Conservation (phyloP, 1,140 invertebrate genomes). For the Mycetomoellerius zeteki region DNA sequence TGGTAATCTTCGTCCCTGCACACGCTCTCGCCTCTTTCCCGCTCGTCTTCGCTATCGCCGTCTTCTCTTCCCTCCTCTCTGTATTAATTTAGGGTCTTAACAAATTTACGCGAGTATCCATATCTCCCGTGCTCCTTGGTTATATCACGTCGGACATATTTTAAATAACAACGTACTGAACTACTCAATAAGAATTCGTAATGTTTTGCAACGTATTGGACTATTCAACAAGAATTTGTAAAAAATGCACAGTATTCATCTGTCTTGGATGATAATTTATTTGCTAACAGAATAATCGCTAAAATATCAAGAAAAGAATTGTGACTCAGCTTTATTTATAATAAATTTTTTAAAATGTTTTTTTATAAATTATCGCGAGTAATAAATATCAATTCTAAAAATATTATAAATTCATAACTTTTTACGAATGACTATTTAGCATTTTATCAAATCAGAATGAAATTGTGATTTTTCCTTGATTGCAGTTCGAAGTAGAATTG, state of each 20-base stretch:
- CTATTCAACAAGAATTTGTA: conserved; percentile 10
- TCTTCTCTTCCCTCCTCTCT: conserved; percentile 73
- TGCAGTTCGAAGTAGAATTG: no score
- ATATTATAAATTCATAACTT: neutral
- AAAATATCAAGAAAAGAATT: neutral
- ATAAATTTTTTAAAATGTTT: neutral
- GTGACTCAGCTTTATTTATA: neutral
- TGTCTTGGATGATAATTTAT: conserved; percentile 12
- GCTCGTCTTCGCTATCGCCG: neutral
- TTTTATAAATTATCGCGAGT: neutral
- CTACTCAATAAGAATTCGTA: neutral
- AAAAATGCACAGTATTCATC: conserved; percentile 14
- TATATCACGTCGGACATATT: neutral
- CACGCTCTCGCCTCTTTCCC: conserved; percentile 65
- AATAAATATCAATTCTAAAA: neutral
- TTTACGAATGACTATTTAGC: no score
- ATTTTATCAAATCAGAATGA: no score
- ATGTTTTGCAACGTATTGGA: neutral
- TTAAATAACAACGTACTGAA: conserved; percentile 16
- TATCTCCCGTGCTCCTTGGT: neutral
- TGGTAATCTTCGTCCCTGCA: conserved; percentile 48
- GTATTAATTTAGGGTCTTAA: conserved; percentile 38
- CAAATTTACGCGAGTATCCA: conserved; percentile 10
- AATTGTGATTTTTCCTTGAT: no score
- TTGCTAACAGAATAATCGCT: neutral